phyloP scores from a whole-genome alignment of 37 sponge, comb jelly and placozoan genomes.

The Tethya wilhelma region DNA sequence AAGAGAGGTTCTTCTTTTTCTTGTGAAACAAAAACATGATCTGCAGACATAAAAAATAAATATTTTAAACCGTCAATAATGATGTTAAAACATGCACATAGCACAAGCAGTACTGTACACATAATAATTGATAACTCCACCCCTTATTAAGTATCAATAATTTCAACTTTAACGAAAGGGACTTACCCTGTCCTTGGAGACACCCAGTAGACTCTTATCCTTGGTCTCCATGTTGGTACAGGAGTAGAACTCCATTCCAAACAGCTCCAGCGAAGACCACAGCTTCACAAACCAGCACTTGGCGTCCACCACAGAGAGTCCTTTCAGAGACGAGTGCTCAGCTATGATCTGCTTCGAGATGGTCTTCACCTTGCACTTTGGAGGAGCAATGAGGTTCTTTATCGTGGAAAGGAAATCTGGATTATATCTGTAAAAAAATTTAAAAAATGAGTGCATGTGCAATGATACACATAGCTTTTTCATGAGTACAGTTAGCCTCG shows the following conservation, averaged over 20 bases:
- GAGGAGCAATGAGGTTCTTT: conserved; percentile 54
- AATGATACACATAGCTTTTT: neutral
- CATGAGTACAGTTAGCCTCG: neutral
- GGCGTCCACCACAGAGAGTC: conserved; percentile 52
- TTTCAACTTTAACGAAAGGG: neutral
- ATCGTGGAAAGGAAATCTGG: conserved; percentile 41
- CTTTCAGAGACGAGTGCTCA: conserved; percentile 53
- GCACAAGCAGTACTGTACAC: neutral
- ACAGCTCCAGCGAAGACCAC: conserved; percentile 81
- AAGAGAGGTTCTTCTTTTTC: conserved; percentile 60
- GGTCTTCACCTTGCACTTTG: conserved; percentile 71
- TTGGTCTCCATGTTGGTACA: conserved; percentile 70
- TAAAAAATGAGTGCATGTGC: neutral
- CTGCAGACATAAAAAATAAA: conserved; percentile 4
- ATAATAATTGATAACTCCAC: neutral
- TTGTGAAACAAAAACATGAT: conserved; percentile 60
- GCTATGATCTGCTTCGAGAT: conserved; percentile 49
- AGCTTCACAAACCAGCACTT: conserved; percentile 84
- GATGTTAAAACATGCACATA: neutral
- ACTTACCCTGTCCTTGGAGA: conserved; percentile 78
- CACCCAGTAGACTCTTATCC: conserved; percentile 80
- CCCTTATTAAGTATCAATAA: neutral
- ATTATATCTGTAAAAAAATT: conserved; percentile 31
- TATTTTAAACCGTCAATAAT: neutral
- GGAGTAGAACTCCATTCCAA: conserved; percentile 89